Percentiles rank a stretch among this genome's conserved stretches.
Evolutionary conservation across 2,113 vertebrate species (phyloP).

Genomic region (Ginglymostoma cirratum): DNA sequence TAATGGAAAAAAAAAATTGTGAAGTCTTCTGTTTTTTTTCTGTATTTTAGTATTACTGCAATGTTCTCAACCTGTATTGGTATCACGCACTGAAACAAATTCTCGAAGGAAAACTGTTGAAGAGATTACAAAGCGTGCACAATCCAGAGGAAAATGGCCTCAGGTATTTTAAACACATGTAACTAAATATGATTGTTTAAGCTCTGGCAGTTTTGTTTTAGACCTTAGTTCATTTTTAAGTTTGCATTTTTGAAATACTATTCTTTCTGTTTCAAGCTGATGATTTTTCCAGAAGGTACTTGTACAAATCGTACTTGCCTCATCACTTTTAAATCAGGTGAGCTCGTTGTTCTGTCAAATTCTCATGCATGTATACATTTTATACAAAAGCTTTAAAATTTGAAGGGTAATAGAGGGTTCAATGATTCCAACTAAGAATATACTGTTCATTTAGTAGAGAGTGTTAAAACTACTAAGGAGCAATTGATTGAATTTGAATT

Average conservation of each 20-base stretch:
- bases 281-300: slow-evolving; percentile 95
- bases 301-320: slow-evolving; percentile 96
- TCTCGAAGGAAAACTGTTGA: slow-evolving; percentile 83
- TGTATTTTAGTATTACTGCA: slow-evolving; percentile 55
- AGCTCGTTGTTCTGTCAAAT: slow-evolving; percentile 39
- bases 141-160: slow-evolving; percentile 79
- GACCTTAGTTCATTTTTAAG: background rate
- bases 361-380: background rate
- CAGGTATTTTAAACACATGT: slow-evolving; percentile 62
- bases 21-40: background rate
- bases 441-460: slow-evolving; percentile 41
- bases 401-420: background rate
- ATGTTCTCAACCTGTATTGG: slow-evolving; percentile 80
- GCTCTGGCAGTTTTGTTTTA: background rate
- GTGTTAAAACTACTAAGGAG: background rate
- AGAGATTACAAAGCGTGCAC: slow-evolving; percentile 75
- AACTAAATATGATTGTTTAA: background rate
- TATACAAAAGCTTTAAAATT: background rate
- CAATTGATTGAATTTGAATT: background rate
- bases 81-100: slow-evolving; percentile 82
- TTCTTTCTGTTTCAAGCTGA: slow-evolving; percentile 63
- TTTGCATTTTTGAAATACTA: slow-evolving; percentile 41
- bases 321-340: slow-evolving; percentile 97
- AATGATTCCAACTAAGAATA: slow-evolving; percentile 1
- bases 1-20: background rate